Evolutionary conservation across 1,140 invertebrate genomes (phyloP), one percentile per base, ranked within the genome.

Genomic region (Habropoda laboriosa): DNA sequence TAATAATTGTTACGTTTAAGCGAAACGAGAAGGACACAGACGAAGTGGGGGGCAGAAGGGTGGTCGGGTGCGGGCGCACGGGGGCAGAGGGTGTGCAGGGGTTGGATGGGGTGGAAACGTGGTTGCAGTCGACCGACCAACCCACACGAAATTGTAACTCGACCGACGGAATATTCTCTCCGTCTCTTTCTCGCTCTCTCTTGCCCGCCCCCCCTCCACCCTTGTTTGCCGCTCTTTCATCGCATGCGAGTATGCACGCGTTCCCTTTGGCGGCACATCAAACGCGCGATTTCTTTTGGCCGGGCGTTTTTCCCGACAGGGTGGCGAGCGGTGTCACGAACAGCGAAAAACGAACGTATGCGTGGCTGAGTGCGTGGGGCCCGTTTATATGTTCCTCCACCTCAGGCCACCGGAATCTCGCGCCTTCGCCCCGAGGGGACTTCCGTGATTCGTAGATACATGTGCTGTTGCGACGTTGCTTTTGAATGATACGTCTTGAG

Each of bases 241-340:
- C 61, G 74, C 70, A 72, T 64, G 13, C 86, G 88, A 79, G 91
- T 70, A 73, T 81, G 49, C 82, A 83, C 81, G 77, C 60, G 64
- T 78, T 88, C 86, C 81, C 91, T 92, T 92, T 92, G 91, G 88
- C 90, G 90, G 89, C 81, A 87, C 90, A 92, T 92, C 92, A 92
- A 92, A 92, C 91, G 89, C 89, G 85, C 88, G 86, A 92, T 91
- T 91, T 90, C 90, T 92, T 91, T 89, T 76, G 75, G 77, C 40
- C 83, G 81, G 64, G 82, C 73, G 64, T 61, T 81, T 80, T 89
- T 82, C 78, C 77, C 68, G 81, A 70, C 58, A 24, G 42, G 53
- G 57, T 70, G 74, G 80, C 80, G 68, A 76, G 47, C 79, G 85
- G 88, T 89, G 91, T 91, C 91, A 91, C 87, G 68, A 88, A 83